A percentile compares a stretch with the other conserved stretches of the same genome.
Conservation (phyloP, 2,797 vertebrate species). For the Manis javanica region DNA sequence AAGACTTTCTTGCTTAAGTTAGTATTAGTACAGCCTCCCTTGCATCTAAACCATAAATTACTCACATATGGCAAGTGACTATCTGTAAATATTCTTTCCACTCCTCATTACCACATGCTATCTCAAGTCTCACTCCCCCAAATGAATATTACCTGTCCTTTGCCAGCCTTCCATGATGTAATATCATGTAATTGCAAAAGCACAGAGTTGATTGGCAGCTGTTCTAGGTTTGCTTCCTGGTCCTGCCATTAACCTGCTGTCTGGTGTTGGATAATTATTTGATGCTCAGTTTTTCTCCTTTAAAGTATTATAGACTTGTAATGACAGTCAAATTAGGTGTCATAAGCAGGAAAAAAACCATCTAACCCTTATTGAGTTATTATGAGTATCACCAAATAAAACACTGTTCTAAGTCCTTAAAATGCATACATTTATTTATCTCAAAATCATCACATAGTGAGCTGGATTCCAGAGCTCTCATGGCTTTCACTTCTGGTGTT, state of each 20-base stretch:
- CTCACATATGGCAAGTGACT: neutral
- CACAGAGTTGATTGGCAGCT: neutral
- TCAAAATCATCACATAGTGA: neutral
- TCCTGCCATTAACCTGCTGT: neutral
- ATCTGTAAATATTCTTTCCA: neutral
- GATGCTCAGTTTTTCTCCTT: neutral
- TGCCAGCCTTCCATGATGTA: neutral
- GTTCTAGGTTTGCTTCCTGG: neutral
- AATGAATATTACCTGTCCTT: neutral
- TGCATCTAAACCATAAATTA: neutral
- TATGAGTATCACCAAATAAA: neutral
- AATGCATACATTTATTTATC: neutral
- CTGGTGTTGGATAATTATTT: neutral
- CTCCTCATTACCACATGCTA: neutral
- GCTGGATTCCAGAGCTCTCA: neutral
- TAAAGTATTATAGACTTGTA: conserved; percentile 8
- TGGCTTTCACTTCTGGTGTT: neutral
- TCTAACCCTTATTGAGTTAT: neutral
- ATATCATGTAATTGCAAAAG: neutral
- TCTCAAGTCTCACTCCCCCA: neutral
- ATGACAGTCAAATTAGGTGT: neutral
- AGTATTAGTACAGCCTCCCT: neutral
- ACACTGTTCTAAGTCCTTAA: neutral
- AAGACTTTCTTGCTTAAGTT: neutral
- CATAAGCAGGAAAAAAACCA: neutral